Conservation (phyloP, 2,888 invertebrate species). For the Archips crataeganus region DNA sequence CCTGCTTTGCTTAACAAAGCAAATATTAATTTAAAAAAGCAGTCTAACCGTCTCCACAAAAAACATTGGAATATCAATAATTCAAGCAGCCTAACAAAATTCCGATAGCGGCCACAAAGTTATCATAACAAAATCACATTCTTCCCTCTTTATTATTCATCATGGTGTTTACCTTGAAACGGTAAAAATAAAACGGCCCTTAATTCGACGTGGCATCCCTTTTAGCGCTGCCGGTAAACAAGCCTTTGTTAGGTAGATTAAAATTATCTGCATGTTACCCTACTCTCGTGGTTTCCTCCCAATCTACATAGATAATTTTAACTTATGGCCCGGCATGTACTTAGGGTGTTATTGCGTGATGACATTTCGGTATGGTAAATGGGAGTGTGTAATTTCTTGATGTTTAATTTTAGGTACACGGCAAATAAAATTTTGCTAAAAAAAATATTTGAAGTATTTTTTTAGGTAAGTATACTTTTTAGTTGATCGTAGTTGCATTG, state of each 20-base stretch:
- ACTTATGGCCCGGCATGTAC: constrained; percentile 31
- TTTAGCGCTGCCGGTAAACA: constrained; percentile 63
- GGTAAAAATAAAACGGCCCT: constrained; percentile 56
- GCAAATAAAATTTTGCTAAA: too few relatives aligned
- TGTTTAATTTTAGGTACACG: neutral
- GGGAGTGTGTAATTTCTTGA: neutral
- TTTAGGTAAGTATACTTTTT: too few relatives aligned
- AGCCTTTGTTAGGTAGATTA: constrained; percentile 62
- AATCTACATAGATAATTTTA: constrained; percentile 39
- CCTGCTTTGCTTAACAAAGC: too few relatives aligned
- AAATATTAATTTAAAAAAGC: neutral
- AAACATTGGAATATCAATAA: neutral
- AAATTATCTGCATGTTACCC: constrained; percentile 66
- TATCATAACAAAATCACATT: constrained; percentile 42
- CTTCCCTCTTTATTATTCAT: constrained; percentile 47
- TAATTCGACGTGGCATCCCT: constrained; percentile 66
- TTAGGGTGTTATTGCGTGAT: constrained; percentile 25
- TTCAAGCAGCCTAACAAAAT: constrained; percentile 11
- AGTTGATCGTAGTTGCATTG: too few relatives aligned
- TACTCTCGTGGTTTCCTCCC: constrained; percentile 53
- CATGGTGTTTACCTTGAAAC: constrained; percentile 41
- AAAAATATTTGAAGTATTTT: too few relatives aligned
- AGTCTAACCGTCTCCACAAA: neutral
- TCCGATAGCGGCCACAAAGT: constrained; percentile 25
- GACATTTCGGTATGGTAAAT: neutral